Conservation (phyloP, 2,113 vertebrate genomes). For the Formicarius rufipectus region DNA sequence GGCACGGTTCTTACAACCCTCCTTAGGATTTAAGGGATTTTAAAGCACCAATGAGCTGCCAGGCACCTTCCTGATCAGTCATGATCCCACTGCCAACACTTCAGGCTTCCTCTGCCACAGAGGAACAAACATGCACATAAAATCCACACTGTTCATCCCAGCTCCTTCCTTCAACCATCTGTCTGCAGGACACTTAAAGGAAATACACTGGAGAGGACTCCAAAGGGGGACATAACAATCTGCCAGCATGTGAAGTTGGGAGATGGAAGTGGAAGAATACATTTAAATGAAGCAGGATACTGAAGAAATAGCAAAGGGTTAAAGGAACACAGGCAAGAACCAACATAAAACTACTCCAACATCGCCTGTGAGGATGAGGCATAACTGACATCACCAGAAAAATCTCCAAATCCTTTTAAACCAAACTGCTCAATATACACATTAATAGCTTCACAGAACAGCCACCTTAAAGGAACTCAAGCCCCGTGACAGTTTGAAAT, state of each 20-base stretch:
- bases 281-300: background rate
- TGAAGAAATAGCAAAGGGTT: background rate
- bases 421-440: background rate
- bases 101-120: background rate
- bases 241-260: background rate
- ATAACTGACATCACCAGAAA: background rate
- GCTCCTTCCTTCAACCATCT: background rate
- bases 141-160: background rate
- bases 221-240: background rate
- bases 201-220: background rate
- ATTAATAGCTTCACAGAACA: background rate
- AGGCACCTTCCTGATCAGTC: background rate
- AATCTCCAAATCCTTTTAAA: background rate
- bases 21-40: background rate
- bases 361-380: background rate
- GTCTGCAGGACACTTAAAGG: background rate
- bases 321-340: background rate
- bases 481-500: background rate
- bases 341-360: too few species aligned
- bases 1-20: background rate
- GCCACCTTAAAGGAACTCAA: conserved; percentile 14
- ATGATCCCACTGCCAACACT: background rate
- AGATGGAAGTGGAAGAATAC: background rate
- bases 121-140: background rate
- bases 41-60: background rate